These are phyloP conservation scores for Perccottus glenii DNA, from an alignment of 2,113 vertebrate species.

Conservation along the genomic window DNA sequence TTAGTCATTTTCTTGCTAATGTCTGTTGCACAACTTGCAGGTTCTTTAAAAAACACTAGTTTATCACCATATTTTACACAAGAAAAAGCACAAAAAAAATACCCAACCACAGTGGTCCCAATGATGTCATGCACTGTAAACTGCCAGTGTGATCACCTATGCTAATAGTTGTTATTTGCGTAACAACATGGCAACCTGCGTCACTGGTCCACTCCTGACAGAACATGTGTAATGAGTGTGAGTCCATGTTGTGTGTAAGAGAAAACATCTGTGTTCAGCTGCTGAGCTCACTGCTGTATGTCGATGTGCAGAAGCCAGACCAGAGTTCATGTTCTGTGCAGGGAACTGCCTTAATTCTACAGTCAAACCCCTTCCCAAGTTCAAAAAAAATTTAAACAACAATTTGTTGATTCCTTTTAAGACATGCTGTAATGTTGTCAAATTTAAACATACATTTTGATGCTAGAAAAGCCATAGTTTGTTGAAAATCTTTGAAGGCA, in stretches of 20 bases:
- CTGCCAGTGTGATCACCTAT: constrained; percentile 43
- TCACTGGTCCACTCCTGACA: constrained; percentile 54
- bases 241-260: constrained; percentile 44
- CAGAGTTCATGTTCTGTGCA: constrained; percentile 22
- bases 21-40: too few species aligned
- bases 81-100: constrained; percentile 21
- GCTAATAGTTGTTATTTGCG: constrained; percentile 64
- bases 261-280: constrained; percentile 63
- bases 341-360: not conserved
- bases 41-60: too few species aligned
- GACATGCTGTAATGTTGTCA: too few species aligned
- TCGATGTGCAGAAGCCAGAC: constrained; percentile 22
- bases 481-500: too few species aligned
- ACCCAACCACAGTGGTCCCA: constrained; percentile 42
- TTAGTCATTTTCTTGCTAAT: too few species aligned
- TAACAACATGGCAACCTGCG: constrained; percentile 48
- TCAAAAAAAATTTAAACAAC: not conserved
- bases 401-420: too few species aligned
- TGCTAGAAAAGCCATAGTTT: too few species aligned
- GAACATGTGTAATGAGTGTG: constrained; percentile 47
- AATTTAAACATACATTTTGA: too few species aligned
- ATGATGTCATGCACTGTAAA: constrained; percentile 54
- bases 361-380: not conserved
- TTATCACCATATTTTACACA: not conserved
- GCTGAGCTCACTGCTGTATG: constrained; percentile 59